Percentiles rank a stretch among this genome's conserved stretches.
Conservation (phyloP, 1,140 invertebrate genomes). For the Nephila pilipes region DNA sequence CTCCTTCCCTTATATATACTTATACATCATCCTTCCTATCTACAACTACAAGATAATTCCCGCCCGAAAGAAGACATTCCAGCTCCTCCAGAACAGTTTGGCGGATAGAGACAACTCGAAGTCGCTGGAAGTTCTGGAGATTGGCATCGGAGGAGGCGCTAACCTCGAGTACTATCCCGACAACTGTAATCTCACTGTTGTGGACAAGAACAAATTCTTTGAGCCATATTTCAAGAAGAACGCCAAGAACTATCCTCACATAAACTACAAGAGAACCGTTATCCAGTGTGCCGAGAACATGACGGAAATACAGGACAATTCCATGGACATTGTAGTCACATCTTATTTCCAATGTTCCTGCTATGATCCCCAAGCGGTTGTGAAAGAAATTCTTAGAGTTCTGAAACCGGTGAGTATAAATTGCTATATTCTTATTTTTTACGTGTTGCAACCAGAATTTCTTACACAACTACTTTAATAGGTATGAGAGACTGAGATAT, state of each 20-base stretch:
- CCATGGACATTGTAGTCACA: constrained; percentile 79
- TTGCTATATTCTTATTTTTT: too few species aligned
- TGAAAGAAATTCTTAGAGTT: constrained; percentile 80
- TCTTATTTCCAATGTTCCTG: constrained; percentile 80
- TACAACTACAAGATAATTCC: background rate
- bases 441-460: too few species aligned
- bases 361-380: constrained; percentile 75
- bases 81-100: background rate
- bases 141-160: constrained; percentile 71
- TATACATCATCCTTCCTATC: background rate
- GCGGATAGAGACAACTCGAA: background rate
- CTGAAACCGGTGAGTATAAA: constrained; percentile 79
- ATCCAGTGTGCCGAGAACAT: constrained; percentile 79
- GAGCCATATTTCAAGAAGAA: constrained; percentile 56
- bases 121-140: constrained; percentile 53
- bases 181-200: constrained; percentile 46
- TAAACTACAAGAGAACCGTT: background rate
- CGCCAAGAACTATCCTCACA: constrained; percentile 62
- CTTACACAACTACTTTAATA: too few species aligned
- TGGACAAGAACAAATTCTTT: constrained; percentile 66
- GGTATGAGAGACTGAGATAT: too few species aligned
- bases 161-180: constrained; percentile 72
- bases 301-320: constrained; percentile 78
- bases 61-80: background rate
- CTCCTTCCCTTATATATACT: background rate